Base-by-base conservation (phyloP, 2,888 invertebrate genomes). In the Cephus pygmeus region DNA sequence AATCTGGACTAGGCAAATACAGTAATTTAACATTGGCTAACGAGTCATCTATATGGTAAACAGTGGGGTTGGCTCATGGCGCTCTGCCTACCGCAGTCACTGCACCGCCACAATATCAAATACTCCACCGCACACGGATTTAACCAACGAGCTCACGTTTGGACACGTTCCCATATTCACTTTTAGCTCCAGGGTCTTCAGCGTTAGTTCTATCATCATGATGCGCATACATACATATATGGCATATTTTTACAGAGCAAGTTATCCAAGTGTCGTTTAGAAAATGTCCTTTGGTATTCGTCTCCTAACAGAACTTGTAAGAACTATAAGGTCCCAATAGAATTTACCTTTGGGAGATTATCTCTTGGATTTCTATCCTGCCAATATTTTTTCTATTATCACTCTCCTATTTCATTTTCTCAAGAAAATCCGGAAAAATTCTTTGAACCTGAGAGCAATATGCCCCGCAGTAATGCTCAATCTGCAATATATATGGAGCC, bases 11-110 rank as follows among this genome's bases (percentile, higher is more conserved):
- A 88, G 86, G 88, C 88, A 89, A 90, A 89, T 87, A 87, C 76
- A 87, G 88, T 88, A 88, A 89, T 90, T 89, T 88, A 88, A 88
- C 89, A 88, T 87, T 87, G 87, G 87, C 89, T 89, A 89, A 90
- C 90, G 89, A 90, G 90, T 90, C 89, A 89, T 90, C 89, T 90
- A 89, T 90, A 90, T 90, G 90, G 89, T 89, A 90, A 89, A 90
- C 87, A 89, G 90, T 84, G 82, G 82, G 85, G 83, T 85, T 83
- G 86, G 83, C 83, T 84, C 82, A 83, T 81, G 83, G 81, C 83
- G 12, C 40, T 15, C 40, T 83, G 86, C 82, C 85, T 85, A 86
- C 86, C 86, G 83, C 85, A 82, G 83, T 84, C 79, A 83, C 82
- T 81, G 83, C 85, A 84, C 83, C 79, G 84, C 84, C 84, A 85